Conservation (phyloP, 2,888 invertebrate genomes). For the Lypha dubia region DNA sequence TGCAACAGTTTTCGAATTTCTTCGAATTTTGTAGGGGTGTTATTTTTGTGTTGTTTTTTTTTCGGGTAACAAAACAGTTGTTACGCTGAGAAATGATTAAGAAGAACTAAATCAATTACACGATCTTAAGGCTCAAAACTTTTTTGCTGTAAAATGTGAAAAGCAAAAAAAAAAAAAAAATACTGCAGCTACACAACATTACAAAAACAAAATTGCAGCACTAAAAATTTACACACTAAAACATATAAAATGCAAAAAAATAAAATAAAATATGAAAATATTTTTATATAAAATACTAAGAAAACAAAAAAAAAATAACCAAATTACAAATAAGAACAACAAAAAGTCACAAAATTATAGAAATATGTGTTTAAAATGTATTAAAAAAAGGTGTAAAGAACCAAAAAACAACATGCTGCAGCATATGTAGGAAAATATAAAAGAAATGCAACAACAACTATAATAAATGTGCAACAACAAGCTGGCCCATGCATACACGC, state of each 20-base stretch:
- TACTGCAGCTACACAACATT: slow-evolving; percentile 43
- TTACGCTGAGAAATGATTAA: slow-evolving; percentile 74
- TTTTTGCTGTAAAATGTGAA: slow-evolving; percentile 62
- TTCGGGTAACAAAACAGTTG: slow-evolving; percentile 66
- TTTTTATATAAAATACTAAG: slow-evolving; percentile 35
- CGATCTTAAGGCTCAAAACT: slow-evolving; percentile 71
- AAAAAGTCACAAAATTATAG: slow-evolving; percentile 23
- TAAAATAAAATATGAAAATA: slow-evolving; percentile 52
- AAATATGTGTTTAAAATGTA: slow-evolving; percentile 22
- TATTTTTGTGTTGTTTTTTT: slow-evolving; percentile 55
- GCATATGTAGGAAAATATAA: slow-evolving; percentile 27
- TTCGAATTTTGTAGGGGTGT: slow-evolving; percentile 28
- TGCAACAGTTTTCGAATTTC: slow-evolving; percentile 21
- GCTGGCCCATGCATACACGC: neutral
- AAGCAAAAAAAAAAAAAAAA: slow-evolving; percentile 29
- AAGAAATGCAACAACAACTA: slow-evolving; percentile 67
- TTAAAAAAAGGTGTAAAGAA: slow-evolving; percentile 70
- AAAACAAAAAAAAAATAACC: slow-evolving; percentile 19
- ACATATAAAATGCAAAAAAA: slow-evolving; percentile 9
- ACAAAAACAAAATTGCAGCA: slow-evolving; percentile 41
- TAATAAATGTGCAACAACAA: slow-evolving; percentile 61
- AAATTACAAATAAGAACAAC: neutral
- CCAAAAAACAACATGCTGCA: slow-evolving; percentile 37
- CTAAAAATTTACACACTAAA: slow-evolving; percentile 5
- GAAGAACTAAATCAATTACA: slow-evolving; percentile 74